These are phyloP conservation scores for Norana najaformis DNA, from an alignment of 2,888 invertebrate genomes.

Conservation along the genomic window DNA sequence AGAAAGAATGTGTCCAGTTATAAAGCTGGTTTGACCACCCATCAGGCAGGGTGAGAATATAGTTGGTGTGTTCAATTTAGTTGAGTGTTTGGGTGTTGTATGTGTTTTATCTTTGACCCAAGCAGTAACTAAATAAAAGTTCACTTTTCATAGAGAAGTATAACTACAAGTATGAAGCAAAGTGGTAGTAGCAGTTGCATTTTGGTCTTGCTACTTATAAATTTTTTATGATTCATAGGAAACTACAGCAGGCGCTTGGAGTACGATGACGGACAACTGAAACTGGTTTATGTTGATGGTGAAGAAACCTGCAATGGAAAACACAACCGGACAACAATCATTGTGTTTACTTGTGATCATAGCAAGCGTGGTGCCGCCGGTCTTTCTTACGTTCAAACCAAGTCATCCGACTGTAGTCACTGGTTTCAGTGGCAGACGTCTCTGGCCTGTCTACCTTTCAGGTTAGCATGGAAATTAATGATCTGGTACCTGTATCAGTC, in stretches of 20 bases:
- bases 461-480: conserved; percentile 2
- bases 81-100: not conserved
- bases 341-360: conserved; percentile 26
- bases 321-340: conserved; percentile 17
- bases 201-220: not conserved
- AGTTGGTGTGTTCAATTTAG: not conserved
- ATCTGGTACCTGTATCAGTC: not conserved
- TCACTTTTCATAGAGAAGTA: not conserved
- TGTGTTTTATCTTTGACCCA: not conserved
- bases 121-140: not conserved
- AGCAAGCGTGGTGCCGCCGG: conserved; percentile 28
- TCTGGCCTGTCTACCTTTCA: conserved; percentile 27
- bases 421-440: conserved; percentile 31
- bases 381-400: not conserved
- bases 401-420: conserved; percentile 22
- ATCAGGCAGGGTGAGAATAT: not conserved
- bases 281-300: conserved; percentile 19
- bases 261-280: conserved; percentile 25
- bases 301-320: conserved; percentile 9
- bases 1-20: not conserved
- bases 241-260: conserved; percentile 18
- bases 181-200: not conserved
- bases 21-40: not conserved
- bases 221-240: conserved; percentile 19
- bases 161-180: not conserved